Evolutionary conservation across 2,888 invertebrate genomes (phyloP).

Genomic region (Cephus nigrinus): DNA sequence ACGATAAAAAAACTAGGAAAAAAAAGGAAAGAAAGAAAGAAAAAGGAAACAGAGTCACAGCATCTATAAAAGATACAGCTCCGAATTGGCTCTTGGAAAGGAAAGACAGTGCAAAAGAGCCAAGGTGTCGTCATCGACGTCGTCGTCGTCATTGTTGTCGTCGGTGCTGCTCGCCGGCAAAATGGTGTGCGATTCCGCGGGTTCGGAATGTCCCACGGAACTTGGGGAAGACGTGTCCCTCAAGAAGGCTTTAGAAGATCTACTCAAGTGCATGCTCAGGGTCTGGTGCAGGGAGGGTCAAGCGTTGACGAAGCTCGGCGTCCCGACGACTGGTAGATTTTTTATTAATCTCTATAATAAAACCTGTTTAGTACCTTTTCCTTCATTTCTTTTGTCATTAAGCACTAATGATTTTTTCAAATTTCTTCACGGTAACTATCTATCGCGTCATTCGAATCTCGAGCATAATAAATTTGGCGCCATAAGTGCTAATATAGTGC

Average conservation of each 20-base stretch:
- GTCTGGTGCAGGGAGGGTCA: slow-evolving; percentile 85
- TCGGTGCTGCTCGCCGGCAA: slow-evolving; percentile 12
- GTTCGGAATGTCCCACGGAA: slow-evolving; percentile 52
- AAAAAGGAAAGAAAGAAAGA: not conserved
- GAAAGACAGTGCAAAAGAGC: not conserved
- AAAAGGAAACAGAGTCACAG: not conserved
- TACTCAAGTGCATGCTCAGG: slow-evolving; percentile 83
- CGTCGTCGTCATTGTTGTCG: not conserved
- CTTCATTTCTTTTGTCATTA: slow-evolving; percentile 2
- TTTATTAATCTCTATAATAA: slow-evolving; percentile 14
- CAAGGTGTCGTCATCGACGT: not conserved
- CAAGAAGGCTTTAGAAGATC: slow-evolving; percentile 78
- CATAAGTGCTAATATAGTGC: not conserved
- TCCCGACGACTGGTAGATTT: slow-evolving; percentile 70
- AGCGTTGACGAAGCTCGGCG: slow-evolving; percentile 75
- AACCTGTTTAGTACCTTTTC: slow-evolving; percentile 51
- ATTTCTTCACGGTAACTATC: not conserved
- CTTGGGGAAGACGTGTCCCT: slow-evolving; percentile 67
- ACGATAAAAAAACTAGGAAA: not conserved
- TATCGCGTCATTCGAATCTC: not conserved
- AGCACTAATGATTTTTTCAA: not conserved
- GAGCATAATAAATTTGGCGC: not conserved
- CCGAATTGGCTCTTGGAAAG: not conserved
- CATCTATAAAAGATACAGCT: not conserved
- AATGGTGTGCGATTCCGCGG: slow-evolving; percentile 63